Evolutionary conservation across 2,113 vertebrate species (phyloP).

Genomic region (Paramormyrops kingsleyae): DNA sequence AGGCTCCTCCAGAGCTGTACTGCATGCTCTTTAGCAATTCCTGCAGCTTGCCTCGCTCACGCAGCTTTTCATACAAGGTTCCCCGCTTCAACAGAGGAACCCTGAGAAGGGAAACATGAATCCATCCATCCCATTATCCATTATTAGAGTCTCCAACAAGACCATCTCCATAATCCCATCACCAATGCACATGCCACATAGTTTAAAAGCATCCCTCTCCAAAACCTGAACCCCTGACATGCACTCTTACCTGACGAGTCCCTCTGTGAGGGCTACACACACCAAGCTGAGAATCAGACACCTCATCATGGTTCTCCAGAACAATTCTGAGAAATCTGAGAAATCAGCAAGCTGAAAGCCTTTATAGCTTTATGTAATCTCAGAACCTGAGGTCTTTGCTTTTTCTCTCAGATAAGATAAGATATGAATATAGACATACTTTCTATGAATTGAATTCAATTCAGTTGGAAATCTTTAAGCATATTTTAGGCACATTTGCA

Average conservation of each 20-base stretch:
- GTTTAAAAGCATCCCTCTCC: neutral
- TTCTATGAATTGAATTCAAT: neutral
- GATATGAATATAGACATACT: constrained; percentile 1
- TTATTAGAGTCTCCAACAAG: neutral
- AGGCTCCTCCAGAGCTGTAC: constrained; percentile 11
- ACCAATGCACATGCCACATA: neutral
- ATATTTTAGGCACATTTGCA: neutral
- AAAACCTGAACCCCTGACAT: neutral
- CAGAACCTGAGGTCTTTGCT: neutral
- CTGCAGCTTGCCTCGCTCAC: constrained; percentile 15
- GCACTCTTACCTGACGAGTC: constrained; percentile 23
- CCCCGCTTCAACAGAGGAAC: constrained; percentile 13
- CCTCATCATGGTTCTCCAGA: neutral
- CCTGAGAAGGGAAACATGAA: neutral
- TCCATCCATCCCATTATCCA: neutral
- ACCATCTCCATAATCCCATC: neutral
- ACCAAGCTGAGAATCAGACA: constrained; percentile 13
- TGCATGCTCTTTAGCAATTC: constrained; percentile 19
- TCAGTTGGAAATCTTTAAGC: neutral
- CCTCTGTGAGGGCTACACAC: constrained; percentile 21
- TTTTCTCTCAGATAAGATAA: neutral
- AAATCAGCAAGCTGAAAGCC: neutral
- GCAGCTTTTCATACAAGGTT: constrained; percentile 16
- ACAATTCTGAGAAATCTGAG: too few species aligned
- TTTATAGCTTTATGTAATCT: neutral